These are phyloP conservation scores for Torymus auratus DNA, from an alignment of 2,888 invertebrate species.

Conservation along the genomic window DNA sequence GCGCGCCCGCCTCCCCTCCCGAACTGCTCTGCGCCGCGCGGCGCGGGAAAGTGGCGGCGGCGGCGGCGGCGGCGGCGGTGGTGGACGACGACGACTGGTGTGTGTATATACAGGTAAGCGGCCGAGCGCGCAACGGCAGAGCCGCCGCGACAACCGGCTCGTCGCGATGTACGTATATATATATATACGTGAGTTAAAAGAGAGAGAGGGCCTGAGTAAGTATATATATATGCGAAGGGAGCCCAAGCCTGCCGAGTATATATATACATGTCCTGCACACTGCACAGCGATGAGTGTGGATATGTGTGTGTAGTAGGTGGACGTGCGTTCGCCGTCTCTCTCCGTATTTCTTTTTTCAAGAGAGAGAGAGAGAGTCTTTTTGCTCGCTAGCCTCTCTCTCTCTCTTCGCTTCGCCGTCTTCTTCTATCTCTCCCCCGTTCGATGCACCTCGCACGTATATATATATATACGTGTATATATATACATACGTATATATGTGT, in stretches of 20 bases:
- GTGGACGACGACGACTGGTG: not conserved
- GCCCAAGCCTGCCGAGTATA: no score
- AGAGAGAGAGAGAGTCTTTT: no score
- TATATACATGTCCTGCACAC: no score
- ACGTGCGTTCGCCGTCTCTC: not conserved
- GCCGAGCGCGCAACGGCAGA: not conserved
- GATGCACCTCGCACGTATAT: slow-evolving; percentile 18
- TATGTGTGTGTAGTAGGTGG: slow-evolving; percentile 16
- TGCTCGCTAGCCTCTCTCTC: not conserved
- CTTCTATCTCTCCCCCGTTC: slow-evolving; percentile 30
- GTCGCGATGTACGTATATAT: slow-evolving; percentile 10
- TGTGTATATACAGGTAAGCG: no score
- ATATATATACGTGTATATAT: slow-evolving; percentile 35
- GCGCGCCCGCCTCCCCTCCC: not conserved
- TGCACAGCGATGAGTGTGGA: no score
- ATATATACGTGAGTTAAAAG: no score
- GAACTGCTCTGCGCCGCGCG: slow-evolving; percentile 51
- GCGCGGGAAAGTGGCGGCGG: slow-evolving; percentile 63
- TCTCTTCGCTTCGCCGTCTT: not conserved
- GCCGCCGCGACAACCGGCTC: slow-evolving; percentile 35
- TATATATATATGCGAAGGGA: no score
- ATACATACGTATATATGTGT: slow-evolving; percentile 30
- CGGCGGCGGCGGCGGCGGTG: slow-evolving; percentile 30
- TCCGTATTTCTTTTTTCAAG: not conserved
- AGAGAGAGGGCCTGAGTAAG: no score